phyloP scores from a whole-genome alignment of 2,888 invertebrate species.

The Limnephilus rhombicus region DNA sequence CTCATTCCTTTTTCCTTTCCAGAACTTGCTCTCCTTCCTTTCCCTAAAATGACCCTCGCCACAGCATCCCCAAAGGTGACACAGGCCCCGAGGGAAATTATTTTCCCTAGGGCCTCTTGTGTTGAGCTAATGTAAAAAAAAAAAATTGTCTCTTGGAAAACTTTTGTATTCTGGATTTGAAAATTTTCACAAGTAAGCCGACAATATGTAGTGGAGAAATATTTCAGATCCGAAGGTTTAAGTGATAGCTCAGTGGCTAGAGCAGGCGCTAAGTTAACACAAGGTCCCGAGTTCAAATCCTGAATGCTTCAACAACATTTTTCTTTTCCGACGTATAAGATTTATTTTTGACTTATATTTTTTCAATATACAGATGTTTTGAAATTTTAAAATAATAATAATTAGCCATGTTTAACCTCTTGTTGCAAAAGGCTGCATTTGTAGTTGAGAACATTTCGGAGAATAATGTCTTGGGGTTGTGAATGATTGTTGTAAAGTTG shows the following conservation, averaged over 20 bases:
- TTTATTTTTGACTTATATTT: not conserved
- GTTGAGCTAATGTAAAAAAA: too few relatives aligned
- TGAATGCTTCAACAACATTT: not conserved
- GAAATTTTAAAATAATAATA: not conserved
- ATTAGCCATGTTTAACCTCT: not conserved
- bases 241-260: not conserved
- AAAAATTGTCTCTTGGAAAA: too few relatives aligned
- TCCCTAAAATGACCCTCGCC: too few relatives aligned
- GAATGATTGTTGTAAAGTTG: constrained; percentile 33
- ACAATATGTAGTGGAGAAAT: too few relatives aligned
- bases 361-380: not conserved
- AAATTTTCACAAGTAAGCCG: too few relatives aligned
- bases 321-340: not conserved
- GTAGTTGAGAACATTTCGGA: constrained; percentile 19
- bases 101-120: too few relatives aligned
- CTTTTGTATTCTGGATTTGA: too few relatives aligned
- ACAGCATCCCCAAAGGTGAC: too few relatives aligned
- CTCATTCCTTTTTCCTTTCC: too few relatives aligned
- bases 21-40: too few relatives aligned
- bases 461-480: constrained; percentile 37
- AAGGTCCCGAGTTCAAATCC: not conserved
- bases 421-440: not conserved
- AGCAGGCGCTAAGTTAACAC: not conserved
- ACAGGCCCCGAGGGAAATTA: too few relatives aligned
- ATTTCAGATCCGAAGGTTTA: not conserved